A percentile compares a stretch with the other conserved stretches of the same genome.
phyloP scores from a whole-genome alignment of 1,140 invertebrate species.

The Aphelenchoides besseyi region DNA sequence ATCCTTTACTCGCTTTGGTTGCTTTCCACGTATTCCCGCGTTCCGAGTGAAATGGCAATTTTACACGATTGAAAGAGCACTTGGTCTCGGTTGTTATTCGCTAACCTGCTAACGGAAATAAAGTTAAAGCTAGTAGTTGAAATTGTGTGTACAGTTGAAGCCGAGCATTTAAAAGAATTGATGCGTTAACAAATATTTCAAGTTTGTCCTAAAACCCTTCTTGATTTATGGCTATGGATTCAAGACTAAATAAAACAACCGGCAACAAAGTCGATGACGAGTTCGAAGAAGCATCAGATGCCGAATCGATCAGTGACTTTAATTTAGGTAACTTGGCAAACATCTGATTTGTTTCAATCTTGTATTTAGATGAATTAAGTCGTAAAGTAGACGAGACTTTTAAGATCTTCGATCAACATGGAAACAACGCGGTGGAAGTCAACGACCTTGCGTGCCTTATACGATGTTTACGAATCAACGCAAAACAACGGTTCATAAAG shows the following conservation, averaged over 20 bases:
- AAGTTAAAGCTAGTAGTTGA: background rate
- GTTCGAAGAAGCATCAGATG: conserved; percentile 7
- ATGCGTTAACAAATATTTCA: background rate
- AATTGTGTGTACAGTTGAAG: background rate
- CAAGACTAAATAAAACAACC: background rate
- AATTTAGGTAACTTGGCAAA: background rate
- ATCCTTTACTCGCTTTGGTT: conserved; percentile 41
- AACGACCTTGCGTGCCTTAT: conserved; percentile 5
- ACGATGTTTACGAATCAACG: conserved; percentile 24
- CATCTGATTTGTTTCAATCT: background rate
- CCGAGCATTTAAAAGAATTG: too few relatives aligned
- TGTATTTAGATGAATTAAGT: conserved; percentile 14
- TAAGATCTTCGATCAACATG: conserved; percentile 15
- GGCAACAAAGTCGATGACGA: background rate
- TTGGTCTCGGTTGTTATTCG: background rate
- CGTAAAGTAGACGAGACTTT: background rate
- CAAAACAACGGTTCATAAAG: conserved; percentile 15
- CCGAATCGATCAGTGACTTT: conserved; percentile 4
- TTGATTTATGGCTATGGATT: background rate
- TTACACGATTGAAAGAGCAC: too few relatives aligned
- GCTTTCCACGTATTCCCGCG: conserved; percentile 22
- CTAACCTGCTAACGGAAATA: background rate
- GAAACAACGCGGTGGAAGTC: conserved; percentile 13
- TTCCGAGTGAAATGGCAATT: background rate
- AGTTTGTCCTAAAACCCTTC: too few relatives aligned